These are phyloP conservation scores for Oostethus manadensis DNA, from an alignment of 2,113 vertebrate species.

Conservation along the genomic window DNA sequence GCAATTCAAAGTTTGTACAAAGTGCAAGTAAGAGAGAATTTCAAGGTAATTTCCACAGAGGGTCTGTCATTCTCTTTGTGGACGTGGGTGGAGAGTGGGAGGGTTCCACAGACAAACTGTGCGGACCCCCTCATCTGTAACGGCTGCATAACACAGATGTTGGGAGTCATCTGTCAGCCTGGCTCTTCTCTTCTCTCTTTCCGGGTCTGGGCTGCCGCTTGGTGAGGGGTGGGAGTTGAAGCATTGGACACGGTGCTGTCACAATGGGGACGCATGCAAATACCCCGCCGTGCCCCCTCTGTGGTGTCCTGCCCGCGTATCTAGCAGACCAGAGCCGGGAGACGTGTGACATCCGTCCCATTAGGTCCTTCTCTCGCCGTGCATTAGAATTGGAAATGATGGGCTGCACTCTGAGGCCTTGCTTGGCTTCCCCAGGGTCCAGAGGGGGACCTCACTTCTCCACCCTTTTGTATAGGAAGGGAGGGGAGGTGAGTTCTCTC, in stretches of 20 bases:
- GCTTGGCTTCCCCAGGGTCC: slow-evolving; percentile 82
- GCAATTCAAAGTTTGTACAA: slow-evolving; percentile 52
- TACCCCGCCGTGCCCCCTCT: slow-evolving; percentile 65
- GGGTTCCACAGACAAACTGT: slow-evolving; percentile 58
- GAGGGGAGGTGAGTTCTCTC: slow-evolving; percentile 70
- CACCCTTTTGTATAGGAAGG: slow-evolving; percentile 73
- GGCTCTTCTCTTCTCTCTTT: slow-evolving; percentile 80
- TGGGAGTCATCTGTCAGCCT: slow-evolving; percentile 99
- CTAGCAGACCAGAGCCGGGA: slow-evolving; percentile 52
- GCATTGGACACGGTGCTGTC: slow-evolving; percentile 99
- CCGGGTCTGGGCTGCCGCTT: slow-evolving; percentile 87
- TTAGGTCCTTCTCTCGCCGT: slow-evolving; percentile 72
- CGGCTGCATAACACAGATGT: slow-evolving; percentile 99
- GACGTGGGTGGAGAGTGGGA: slow-evolving; percentile 64
- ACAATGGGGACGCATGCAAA: slow-evolving; percentile 98
- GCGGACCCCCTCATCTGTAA: slow-evolving; percentile 89
- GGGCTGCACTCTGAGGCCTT: slow-evolving; percentile 82
- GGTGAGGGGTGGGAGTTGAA: slow-evolving; percentile 41
- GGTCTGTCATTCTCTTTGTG: slow-evolving; percentile 55
- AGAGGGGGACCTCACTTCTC: slow-evolving; percentile 83
- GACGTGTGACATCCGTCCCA: slow-evolving; percentile 87
- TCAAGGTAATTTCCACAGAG: slow-evolving; percentile 69
- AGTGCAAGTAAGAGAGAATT: slow-evolving; percentile 60
- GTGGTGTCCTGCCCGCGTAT: slow-evolving; percentile 86
- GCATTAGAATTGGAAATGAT: slow-evolving; percentile 99